Base-by-base conservation (phyloP, 2,888 invertebrate species). In the Psylliodes chrysocephalus region DNA sequence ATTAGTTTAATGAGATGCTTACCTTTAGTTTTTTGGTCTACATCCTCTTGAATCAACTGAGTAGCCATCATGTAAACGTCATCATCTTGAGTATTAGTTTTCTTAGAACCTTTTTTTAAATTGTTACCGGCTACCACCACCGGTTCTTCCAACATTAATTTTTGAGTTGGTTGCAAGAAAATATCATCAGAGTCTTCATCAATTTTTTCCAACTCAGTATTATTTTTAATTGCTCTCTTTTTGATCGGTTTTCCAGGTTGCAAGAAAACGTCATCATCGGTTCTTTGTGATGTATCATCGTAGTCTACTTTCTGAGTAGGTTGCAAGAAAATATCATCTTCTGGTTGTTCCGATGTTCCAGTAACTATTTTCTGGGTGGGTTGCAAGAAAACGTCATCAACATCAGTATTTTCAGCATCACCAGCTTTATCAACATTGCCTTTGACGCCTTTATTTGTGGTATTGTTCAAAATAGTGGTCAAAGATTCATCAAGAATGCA, bases 11-110 rank as follows among this genome's bases (percentile, higher is more conserved):
- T 14, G 38, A 38, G n/a, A 14, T 33, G 15, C 10, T 42, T 42
- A 42, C 42, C 42, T 49, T 28, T 15, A 1, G 22, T 17, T 25
- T 42, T 38, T 57, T 38, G 30, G 14, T 1, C 7, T 30, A 30
- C 10, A 38, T 38, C 33, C 6, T 15, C 33, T 14, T 51, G 33
- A 12, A 64, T 17, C 15, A 60, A 14, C 14, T 64, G 64, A 35
- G 66, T 66, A 6, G 68, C 18, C 28, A 51, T 49, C 44, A 60
- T 28, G 54, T 63, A 68, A 40, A 71, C 42, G 55, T 70, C 66
- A 30, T 67, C 63, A 19, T 60, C 38, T 56, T 59, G 51, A 6
- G 18, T 38, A 18, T 35, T 15, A n/a, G 15, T 22, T 15, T 52
- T 38, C 30, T 19, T 44, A 19, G 25, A 8, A n/a, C 6, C 35